Evolutionary conservation across 2,888 invertebrate species (phyloP), one percentile per base, ranked within the genome.

Genomic region (Acrobasis suavella): DNA sequence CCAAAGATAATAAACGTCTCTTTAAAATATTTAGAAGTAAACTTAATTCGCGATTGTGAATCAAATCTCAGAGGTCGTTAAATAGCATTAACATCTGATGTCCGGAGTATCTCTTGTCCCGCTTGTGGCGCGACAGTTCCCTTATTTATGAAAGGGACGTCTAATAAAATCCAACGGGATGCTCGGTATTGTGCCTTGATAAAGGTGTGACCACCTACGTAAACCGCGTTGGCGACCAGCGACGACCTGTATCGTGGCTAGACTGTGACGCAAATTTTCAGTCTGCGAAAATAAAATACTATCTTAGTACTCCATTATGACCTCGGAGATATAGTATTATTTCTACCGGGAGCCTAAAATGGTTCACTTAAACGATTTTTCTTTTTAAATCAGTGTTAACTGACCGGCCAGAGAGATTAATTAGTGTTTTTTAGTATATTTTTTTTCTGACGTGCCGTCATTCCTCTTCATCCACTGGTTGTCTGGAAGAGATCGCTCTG

Each of bases 161-260:
- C 82, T 76, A 83, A 85, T 87, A 88, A 88, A 88, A 83, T 83
- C 74, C 79, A 78, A 75, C 77, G 78, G 77, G 72, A 67, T 68
- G 64, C 59, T 72, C 72, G 74, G 83, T 79, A 86, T 84, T 84
- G 84, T 83, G 77, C 76, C 67, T 76, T 82, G 89, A 89, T 87
- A 87, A 83, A 86, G 81, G 81, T 81, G 78, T 84, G 86, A 82
- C 89, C 89, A 87, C 89, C 89, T 87, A 90, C 88, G 83, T 83
- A 76, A 78, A 64, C 66, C 65, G 84, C 82, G 84, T 85, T 80
- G 50, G 58, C 51, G 59, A 62, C 39, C 42, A n/a, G 6, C 56
- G 17, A 17, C 14, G 56, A 56, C 56, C 56, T 56, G 8, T 56
- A 38, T 38, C n/a, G 14, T 14, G 32, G 7, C 32, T 32, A 32